phyloP scores from a whole-genome alignment of 1,140 invertebrate genomes.

The Camponotus floridanus region DNA sequence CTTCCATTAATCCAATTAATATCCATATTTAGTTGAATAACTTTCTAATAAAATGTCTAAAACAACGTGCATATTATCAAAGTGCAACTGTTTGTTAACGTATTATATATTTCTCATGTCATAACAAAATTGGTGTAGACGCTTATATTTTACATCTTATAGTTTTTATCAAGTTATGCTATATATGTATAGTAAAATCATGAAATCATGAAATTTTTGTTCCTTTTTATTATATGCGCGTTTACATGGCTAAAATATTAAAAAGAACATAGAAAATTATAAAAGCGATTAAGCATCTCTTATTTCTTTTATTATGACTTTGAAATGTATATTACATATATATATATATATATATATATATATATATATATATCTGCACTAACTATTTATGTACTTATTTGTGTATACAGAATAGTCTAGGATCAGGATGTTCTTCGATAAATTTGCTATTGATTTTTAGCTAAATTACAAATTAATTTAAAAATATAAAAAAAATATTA shows the following conservation, averaged over 20 bases:
- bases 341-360: no score
- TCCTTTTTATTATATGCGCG: conserved; percentile 37
- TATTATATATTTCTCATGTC: background rate
- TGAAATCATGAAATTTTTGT: conserved; percentile 61
- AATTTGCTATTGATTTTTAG: background rate
- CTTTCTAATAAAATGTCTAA: conserved; percentile 29
- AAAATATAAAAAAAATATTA: background rate
- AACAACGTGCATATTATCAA: conserved; percentile 32
- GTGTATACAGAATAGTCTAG: background rate
- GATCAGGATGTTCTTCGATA: background rate
- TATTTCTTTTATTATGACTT: background rate
- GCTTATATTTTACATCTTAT: background rate
- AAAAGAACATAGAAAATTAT: background rate
- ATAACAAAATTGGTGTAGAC: background rate
- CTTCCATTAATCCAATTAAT: background rate
- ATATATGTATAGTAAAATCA: conserved; percentile 50
- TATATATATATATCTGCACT: no score
- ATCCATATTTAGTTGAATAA: conserved; percentile 29
- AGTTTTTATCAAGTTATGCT: background rate
- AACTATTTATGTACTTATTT: background rate
- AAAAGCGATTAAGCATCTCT: background rate
- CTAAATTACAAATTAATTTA: background rate
- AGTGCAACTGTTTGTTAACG: conserved; percentile 15
- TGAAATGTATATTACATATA: no score
- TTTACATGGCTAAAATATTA: conserved; percentile 11